These are phyloP conservation scores for Burhinus bistriatus DNA, from an alignment of 2,113 vertebrate genomes.

Conservation along the genomic window DNA sequence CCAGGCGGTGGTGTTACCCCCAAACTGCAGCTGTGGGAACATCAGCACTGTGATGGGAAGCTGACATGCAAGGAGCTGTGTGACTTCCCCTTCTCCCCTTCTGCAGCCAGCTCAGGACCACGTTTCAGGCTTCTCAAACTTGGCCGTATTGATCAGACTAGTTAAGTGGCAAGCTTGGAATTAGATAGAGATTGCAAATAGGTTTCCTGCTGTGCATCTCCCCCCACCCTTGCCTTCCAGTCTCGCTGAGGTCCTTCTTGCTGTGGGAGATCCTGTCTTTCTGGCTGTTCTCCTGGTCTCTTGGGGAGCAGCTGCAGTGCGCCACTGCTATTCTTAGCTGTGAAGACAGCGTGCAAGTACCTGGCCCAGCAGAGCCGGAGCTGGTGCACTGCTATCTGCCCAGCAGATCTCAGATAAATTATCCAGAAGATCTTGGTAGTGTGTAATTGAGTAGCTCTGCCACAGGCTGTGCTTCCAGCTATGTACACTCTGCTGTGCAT, in stretches of 20 bases:
- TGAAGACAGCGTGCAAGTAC: conserved; percentile 37
- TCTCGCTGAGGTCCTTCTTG: background rate
- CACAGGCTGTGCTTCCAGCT: conserved; percentile 60
- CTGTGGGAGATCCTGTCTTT: conserved; percentile 35
- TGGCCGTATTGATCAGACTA: background rate
- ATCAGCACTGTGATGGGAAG: background rate
- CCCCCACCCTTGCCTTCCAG: background rate
- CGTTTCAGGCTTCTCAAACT: background rate
- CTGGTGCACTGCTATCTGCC: conserved; percentile 46
- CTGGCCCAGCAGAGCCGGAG: conserved; percentile 55
- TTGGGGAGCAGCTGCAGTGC: conserved; percentile 66
- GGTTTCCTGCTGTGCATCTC: background rate
- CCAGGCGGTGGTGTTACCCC: background rate
- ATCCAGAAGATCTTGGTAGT: conserved; percentile 49
- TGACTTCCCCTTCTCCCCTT: background rate
- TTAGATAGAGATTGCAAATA: background rate
- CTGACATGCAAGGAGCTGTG: background rate
- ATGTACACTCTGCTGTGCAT: conserved; percentile 28
- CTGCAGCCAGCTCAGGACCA: background rate
- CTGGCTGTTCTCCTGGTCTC: conserved; percentile 34
- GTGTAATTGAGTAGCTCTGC: conserved; percentile 59
- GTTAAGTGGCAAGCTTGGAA: conserved; percentile 15
- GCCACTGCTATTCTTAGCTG: conserved; percentile 65
- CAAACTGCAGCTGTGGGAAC: background rate
- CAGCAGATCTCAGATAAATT: conserved; percentile 58